Base-by-base conservation (phyloP, 2,888 invertebrate species). In the Eugnorisma glareosa region DNA sequence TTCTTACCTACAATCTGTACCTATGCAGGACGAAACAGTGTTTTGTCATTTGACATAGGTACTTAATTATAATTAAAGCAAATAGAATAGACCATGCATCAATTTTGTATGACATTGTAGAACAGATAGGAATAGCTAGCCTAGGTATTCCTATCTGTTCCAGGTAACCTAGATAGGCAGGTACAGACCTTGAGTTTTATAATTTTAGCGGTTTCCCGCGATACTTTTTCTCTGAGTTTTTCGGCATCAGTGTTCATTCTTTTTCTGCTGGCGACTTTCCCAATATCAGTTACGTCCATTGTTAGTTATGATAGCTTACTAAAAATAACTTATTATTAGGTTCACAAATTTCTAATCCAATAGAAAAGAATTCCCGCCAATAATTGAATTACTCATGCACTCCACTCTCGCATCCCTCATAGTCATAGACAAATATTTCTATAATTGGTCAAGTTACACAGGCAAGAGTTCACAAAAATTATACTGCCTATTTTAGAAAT, bases 131-230 rank as follows among this genome's bases (percentile, higher is more conserved):
- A 54, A 37, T 21, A 21, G 7, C 7, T 48, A 48, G 45, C 18
- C 7, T 48, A 48, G 45, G 45, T 48, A 48, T 21, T 7, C n/a
- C n/a, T n/a, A n/a, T n/a, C n/a, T n/a, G n/a, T n/a, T n/a, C n/a
- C n/a, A n/a, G n/a, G n/a, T n/a, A n/a, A n/a, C n/a, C n/a, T n/a
- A n/a, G n/a, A n/a, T n/a, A n/a, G n/a, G 7, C 7, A 48, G 21
- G 7, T 37, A 28, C 85, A 28, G 88, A 95, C 96, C 94, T 94
- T 95, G 35, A 95, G 85, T 82, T 95, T 95, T 57, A 96, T 94
- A 59, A 95, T 93, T 82, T 95, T 95, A 4, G 92, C 90, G 6
- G 93, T 93, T 89, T 95, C 95, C 0, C 91, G 92, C 2, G 94
- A 91, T 69, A 95, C 91, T 89, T 94, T 94, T 75, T 95, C 94